A percentile compares a stretch with the other conserved stretches of the same genome.
Conservation (phyloP, 2,888 invertebrate species). For the Apeira syringaria region DNA sequence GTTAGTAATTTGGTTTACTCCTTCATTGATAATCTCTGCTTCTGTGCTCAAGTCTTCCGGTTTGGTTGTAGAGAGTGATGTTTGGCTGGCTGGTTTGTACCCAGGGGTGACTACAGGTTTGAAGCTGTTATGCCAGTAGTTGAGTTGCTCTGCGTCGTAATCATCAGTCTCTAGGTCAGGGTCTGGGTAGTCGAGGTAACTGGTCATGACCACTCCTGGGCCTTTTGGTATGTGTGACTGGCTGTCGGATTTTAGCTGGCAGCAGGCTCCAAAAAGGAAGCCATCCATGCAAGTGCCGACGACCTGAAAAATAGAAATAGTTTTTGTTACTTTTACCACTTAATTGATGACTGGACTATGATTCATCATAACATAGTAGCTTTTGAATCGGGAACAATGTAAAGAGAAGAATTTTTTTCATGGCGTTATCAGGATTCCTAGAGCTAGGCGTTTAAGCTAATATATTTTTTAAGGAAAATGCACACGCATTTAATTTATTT, state of each 20-base stretch:
- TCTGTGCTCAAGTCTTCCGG: constrained; percentile 60
- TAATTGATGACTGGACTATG: no score
- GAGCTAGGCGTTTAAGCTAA: no score
- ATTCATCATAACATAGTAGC: no score
- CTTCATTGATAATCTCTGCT: constrained; percentile 81
- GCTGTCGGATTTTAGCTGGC: constrained; percentile 85
- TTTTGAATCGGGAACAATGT: no score
- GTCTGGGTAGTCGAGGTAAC: constrained; percentile 73
- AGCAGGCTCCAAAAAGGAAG: constrained; percentile 96
- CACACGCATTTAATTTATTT: no score
- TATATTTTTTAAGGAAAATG: no score
- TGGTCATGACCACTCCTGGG: constrained; percentile 75
- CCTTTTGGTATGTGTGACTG: constrained; percentile 77
- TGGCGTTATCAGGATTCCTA: no score
- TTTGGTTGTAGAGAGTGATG: constrained; percentile 46
- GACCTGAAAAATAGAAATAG: constrained; percentile 46
- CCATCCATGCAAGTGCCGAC: constrained; percentile 97
- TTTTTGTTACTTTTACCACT: not conserved
- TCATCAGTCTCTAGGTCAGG: constrained; percentile 64
- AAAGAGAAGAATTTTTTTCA: no score
- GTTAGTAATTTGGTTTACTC: constrained; percentile 82
- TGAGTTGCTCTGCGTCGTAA: constrained; percentile 65
- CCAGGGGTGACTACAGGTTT: constrained; percentile 76
- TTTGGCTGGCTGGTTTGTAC: constrained; percentile 52
- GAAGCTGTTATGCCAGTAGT: constrained; percentile 72